Percentiles rank a stretch among this genome's conserved stretches.
These are phyloP conservation scores for Drosophila bocqueti DNA, from an alignment of 1,140 invertebrate genomes.

Conservation along the genomic window DNA sequence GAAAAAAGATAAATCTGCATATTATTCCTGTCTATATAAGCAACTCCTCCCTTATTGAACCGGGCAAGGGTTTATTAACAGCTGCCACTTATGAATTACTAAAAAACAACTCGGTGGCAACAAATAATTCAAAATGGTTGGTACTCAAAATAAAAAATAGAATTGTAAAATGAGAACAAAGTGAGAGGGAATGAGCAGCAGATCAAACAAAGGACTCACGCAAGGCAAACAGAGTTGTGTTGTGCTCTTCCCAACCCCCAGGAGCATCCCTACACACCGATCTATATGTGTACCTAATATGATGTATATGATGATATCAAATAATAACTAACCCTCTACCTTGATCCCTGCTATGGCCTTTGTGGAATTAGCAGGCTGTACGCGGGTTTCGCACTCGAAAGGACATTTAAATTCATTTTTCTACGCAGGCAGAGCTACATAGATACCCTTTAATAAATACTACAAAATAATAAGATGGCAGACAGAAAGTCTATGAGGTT, in stretches of 20 bases:
- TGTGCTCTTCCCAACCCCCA: conserved; percentile 24
- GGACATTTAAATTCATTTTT: conserved; percentile 10
- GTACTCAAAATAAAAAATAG: conserved; percentile 47
- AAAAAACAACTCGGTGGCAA: conserved; percentile 36
- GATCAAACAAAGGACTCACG: conserved; percentile 42
- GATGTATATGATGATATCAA: conserved; percentile 43
- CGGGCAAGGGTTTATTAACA: conserved; percentile 37
- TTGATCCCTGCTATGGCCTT: conserved; percentile 4
- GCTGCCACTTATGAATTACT: conserved; percentile 74
- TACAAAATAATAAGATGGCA: conserved; percentile 5
- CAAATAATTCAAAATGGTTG: conserved; percentile 72
- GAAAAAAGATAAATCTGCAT: conserved; percentile 21
- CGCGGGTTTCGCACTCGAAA: not conserved
- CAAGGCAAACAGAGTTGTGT: conserved; percentile 20
- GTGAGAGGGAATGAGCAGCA: conserved; percentile 54
- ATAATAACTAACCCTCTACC: conserved; percentile 71
- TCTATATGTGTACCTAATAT: not conserved
- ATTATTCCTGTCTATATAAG: conserved; percentile 1
- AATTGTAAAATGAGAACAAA: conserved; percentile 68
- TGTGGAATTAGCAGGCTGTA: conserved; percentile 49
- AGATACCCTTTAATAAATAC: not conserved
- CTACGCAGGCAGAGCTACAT: not conserved
- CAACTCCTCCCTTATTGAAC: conserved; percentile 22
- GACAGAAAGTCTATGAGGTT: conserved; percentile 54
- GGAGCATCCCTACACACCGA: conserved; percentile 41